phyloP scores from a whole-genome alignment of 2,797 vertebrate genomes.

The Phoeniculus purpureus region DNA sequence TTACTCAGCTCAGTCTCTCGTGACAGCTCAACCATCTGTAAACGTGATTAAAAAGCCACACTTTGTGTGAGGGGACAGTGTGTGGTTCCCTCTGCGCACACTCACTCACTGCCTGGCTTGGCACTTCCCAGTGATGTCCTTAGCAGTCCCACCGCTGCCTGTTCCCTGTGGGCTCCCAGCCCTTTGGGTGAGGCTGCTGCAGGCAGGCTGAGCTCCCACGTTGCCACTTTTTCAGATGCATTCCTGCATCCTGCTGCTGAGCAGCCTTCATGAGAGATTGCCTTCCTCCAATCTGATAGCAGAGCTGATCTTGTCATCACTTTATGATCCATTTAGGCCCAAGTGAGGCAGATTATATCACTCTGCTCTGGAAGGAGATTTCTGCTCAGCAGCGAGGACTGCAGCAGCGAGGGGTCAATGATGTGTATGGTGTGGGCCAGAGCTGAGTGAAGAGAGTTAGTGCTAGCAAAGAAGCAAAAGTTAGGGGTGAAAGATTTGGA shows the following conservation, averaged over 20 bases:
- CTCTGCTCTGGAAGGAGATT: background rate
- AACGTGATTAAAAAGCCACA: background rate
- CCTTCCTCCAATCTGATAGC: background rate
- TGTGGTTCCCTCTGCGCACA: background rate
- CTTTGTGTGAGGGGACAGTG: background rate
- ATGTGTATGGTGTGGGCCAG: accelerated
- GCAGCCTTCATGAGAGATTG: background rate
- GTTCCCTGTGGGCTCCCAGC: background rate
- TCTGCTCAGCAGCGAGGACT: background rate
- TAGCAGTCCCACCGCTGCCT: background rate
- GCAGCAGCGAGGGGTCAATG: background rate
- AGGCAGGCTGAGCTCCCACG: background rate
- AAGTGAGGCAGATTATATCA: background rate
- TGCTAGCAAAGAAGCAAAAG: background rate
- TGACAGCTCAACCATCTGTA: background rate
- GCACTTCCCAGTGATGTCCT: background rate
- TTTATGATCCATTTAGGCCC: background rate
- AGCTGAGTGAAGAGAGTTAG: accelerated
- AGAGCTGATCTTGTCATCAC: background rate
- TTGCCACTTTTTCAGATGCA: background rate
- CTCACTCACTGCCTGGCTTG: accelerated
- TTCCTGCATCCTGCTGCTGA: background rate
- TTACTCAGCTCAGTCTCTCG: slow-evolving; percentile 19
- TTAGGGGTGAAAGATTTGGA: background rate
- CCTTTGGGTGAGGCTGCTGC: background rate